phyloP scores from a whole-genome alignment of 2,797 vertebrate species.

The Sphaeramia orbicularis region DNA sequence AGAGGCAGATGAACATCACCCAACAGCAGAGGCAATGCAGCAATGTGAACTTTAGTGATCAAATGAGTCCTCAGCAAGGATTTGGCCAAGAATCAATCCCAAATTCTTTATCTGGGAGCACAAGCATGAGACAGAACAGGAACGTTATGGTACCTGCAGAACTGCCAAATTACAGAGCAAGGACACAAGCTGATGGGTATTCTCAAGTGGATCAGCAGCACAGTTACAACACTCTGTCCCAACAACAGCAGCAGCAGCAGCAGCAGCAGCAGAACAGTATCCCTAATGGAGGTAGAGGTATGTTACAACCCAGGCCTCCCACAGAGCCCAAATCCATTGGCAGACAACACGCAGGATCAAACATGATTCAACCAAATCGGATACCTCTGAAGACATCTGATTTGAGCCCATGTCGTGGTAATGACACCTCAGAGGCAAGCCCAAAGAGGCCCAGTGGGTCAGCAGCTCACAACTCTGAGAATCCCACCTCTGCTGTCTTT shows the following conservation, averaged over 20 bases:
- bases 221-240: constrained; percentile 78
- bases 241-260: constrained; percentile 85
- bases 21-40: constrained; percentile 84
- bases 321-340: constrained; percentile 83
- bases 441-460: constrained; percentile 84
- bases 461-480: constrained; percentile 67
- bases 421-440: constrained; percentile 84
- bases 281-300: constrained; percentile 74
- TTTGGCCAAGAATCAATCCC: constrained; percentile 86
- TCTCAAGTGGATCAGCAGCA: constrained; percentile 82
- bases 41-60: constrained; percentile 73
- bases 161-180: constrained; percentile 85
- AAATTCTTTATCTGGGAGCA: constrained; percentile 74
- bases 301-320: constrained; percentile 91
- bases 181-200: constrained; percentile 80
- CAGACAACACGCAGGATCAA: constrained; percentile 82
- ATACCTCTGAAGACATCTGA: constrained; percentile 81
- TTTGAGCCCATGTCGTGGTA: constrained; percentile 68
- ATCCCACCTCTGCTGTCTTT: constrained; percentile 81
- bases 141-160: constrained; percentile 74
- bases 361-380: constrained; percentile 81
- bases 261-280: constrained; percentile 78
- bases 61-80: constrained; percentile 82
- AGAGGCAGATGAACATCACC: constrained; percentile 80
- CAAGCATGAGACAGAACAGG: constrained; percentile 79